phyloP scores from a whole-genome alignment of 2,888 invertebrate genomes.

The Lepeophtheirus nordmannii region DNA sequence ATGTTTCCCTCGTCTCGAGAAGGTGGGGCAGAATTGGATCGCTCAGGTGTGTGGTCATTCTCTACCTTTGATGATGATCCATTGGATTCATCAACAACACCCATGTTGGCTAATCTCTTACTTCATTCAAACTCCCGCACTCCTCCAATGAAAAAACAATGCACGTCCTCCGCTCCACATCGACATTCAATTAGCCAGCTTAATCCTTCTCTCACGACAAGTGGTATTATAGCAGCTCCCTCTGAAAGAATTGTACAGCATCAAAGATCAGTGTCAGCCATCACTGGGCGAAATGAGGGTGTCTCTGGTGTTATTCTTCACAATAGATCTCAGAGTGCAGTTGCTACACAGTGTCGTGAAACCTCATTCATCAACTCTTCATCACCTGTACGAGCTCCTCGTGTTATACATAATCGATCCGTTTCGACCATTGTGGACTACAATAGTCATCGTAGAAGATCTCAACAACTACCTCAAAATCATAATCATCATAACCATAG shows the following conservation, averaged over 20 bases:
- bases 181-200: not conserved
- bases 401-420: not conserved
- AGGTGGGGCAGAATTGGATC: slow-evolving; percentile 22
- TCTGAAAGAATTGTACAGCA: not conserved
- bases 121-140: not conserved
- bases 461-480: not conserved
- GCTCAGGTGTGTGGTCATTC: slow-evolving; percentile 14
- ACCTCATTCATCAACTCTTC: not conserved
- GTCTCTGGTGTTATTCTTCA: not conserved
- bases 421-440: not conserved
- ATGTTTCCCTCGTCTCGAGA: not conserved
- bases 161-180: not conserved
- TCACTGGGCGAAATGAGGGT: not conserved
- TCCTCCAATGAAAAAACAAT: slow-evolving; percentile 1
- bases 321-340: not conserved
- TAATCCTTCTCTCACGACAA: slow-evolving; percentile 2
- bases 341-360: not conserved
- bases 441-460: not conserved
- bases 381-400: not conserved
- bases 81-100: not conserved
- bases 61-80: not conserved
- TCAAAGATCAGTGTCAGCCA: not conserved
- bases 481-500: not conserved
- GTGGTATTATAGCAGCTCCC: not conserved
- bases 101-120: not conserved